phyloP scores from a whole-genome alignment of 2,797 vertebrate genomes.

The Siniperca obscura region DNA sequence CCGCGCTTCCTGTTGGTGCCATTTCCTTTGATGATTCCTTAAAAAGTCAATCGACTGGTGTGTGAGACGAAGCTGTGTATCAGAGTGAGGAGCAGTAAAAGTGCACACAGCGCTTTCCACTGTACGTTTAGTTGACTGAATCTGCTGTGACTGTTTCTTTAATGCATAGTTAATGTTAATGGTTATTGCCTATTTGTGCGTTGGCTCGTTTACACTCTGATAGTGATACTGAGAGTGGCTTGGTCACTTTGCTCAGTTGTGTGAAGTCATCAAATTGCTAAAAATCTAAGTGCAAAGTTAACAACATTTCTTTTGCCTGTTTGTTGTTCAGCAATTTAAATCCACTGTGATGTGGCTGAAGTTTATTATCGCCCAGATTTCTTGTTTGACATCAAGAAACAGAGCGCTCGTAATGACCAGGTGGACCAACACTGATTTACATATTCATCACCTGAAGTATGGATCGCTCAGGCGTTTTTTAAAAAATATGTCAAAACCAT shows the following conservation, averaged over 20 bases:
- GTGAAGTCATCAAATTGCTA: neutral
- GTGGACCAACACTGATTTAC: conserved; percentile 47
- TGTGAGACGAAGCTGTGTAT: conserved; percentile 39
- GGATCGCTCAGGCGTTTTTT: conserved; percentile 16
- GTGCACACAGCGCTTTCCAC: conserved; percentile 2
- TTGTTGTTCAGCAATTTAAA: conserved; percentile 12
- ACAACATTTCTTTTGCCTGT: neutral
- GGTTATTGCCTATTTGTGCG: conserved; percentile 26
- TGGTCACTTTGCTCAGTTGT: neutral
- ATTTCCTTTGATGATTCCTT: conserved; percentile 61
- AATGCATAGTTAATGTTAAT: conserved; percentile 28
- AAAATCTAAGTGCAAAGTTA: neutral
- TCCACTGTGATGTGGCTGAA: neutral
- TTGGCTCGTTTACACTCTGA: neutral
- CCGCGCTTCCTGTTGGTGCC: conserved; percentile 6
- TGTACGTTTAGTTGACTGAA: neutral
- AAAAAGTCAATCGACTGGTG: conserved; percentile 50
- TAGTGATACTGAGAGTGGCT: neutral
- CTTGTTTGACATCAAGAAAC: conserved; percentile 20
- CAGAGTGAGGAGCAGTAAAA: conserved; percentile 22
- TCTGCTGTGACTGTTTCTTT: conserved; percentile 21
- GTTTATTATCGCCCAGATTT: conserved; percentile 28
- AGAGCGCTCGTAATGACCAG: conserved; percentile 39
- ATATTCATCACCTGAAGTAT: conserved; percentile 38
- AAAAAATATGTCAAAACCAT: neutral